A percentile compares a stretch with the other conserved stretches of the same genome.
These are phyloP conservation scores for Drosophila sproati DNA, from an alignment of 1,140 invertebrate species.

Conservation along the genomic window DNA sequence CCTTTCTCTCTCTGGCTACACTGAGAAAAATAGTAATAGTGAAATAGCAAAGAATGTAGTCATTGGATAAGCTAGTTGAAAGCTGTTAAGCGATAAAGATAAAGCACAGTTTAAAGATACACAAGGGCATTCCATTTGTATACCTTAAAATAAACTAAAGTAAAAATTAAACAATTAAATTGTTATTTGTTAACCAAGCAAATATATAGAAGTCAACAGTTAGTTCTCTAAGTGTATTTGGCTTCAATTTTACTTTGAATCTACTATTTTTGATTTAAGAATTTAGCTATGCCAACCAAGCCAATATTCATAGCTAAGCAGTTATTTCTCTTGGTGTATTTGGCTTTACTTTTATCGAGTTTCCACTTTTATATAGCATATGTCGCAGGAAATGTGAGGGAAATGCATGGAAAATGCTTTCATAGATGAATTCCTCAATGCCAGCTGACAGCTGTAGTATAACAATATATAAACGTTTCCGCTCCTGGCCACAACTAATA, in stretches of 20 bases:
- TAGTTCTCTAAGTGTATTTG: background rate
- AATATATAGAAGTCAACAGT: background rate
- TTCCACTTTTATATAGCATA: constrained; percentile 43
- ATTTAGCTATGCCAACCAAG: too few relatives aligned
- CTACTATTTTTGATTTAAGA: too few relatives aligned
- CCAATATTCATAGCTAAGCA: background rate
- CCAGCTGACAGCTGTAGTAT: constrained; percentile 63
- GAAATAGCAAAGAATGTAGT: too few relatives aligned
- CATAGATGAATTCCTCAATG: constrained; percentile 54
- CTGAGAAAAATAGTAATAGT: constrained; percentile 2
- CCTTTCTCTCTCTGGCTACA: constrained; percentile 4
- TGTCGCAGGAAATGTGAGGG: constrained; percentile 70
- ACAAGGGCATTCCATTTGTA: too few relatives aligned
- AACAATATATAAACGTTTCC: constrained; percentile 48
- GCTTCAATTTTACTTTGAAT: too few relatives aligned
- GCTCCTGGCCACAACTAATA: constrained; percentile 62
- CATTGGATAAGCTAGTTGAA: too few relatives aligned
- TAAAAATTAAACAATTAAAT: too few relatives aligned
- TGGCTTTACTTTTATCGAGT: background rate
- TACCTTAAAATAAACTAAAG: too few relatives aligned
- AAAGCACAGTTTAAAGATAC: too few relatives aligned
- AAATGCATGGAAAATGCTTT: constrained; percentile 75
- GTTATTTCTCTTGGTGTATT: constrained; percentile 13
- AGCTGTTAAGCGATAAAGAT: too few relatives aligned
- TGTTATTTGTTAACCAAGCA: too few relatives aligned